Evolutionary conservation across 2,797 vertebrate genomes (phyloP), one percentile per base, ranked within the genome.

Genomic region (Psittacula echo): DNA sequence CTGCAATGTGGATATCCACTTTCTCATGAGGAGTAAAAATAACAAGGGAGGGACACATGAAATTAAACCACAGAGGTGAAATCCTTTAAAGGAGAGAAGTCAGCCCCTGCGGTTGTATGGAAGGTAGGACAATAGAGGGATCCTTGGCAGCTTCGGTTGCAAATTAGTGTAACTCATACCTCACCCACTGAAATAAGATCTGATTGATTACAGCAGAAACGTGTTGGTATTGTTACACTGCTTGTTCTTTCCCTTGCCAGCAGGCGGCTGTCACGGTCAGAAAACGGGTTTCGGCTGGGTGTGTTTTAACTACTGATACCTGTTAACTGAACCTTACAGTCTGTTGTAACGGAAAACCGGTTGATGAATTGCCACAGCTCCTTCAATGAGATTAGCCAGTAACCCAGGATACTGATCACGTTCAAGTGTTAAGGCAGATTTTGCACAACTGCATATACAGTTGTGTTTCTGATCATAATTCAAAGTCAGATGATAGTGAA

Each of bases 201-300:
- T 22, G 58, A 22, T 64, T 23, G 73, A 70, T 64, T 34, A 30
- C 32, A 22, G 39, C 32, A 65, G 68, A 20, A 41, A 27, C 6
- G 9, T 47, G 77, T 24, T 45, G 56, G 39, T 16, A 7, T 41
- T 32, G 19, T 64, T 50, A 8, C 2, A 24, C 23, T 66, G 70
- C 15, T 60, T 22, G 24, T 44, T 53, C 75, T 32, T 32, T 16
- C 8, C 5, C 11, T 65, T 72, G 83, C 96, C 97, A 78, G 75
- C 92, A 97, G 97, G 92, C 15, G 96, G 96, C 90, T 66, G 75
- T 56, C 94, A 67, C 74, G 92, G 37, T 44, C 80, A 44, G 50
- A 4, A 41, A 48, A 39, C 70, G 26, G 26, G 11, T 34, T 71
- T 83, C 60, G 6, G 58, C 29, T 29, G 32, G 7, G 1, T 9